Evolutionary conservation across 2,797 vertebrate genomes (phyloP).

Genomic region (Xenops minutus): DNA sequence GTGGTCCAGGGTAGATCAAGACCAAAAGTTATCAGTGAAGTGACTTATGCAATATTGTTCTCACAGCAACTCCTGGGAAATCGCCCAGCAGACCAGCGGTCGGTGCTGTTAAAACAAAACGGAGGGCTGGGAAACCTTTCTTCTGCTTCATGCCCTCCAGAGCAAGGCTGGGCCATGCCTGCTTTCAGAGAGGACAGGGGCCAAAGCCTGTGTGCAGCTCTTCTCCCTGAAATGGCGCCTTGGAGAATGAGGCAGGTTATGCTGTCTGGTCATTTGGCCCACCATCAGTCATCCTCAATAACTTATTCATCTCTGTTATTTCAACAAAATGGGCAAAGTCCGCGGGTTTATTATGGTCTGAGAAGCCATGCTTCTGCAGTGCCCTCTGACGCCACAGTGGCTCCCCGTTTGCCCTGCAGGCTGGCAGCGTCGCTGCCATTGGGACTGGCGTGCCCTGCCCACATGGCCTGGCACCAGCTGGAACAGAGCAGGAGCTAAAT

Average conservation of each 20-base stretch:
- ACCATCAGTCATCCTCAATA: neutral
- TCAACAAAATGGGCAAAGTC: neutral
- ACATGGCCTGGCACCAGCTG: neutral
- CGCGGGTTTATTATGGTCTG: neutral
- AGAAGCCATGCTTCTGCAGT: neutral
- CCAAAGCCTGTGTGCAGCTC: neutral
- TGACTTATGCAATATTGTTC: neutral
- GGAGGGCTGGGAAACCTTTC: neutral
- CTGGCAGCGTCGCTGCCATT: rapidly evolving
- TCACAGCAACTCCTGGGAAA: neutral
- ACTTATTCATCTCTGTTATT: constrained; percentile 1
- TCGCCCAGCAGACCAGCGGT: neutral
- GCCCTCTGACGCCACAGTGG: rapidly evolving
- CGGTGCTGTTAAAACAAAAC: neutral
- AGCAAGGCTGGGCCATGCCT: neutral
- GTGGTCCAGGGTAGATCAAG: neutral
- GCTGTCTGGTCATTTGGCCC: neutral
- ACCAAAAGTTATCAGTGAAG: neutral
- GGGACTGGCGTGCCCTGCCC: rapidly evolving
- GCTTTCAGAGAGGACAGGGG: neutral
- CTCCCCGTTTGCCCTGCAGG: rapidly evolving
- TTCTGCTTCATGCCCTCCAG: neutral
- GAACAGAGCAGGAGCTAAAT: neutral
- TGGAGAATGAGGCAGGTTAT: neutral
- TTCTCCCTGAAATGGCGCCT: neutral